Base-by-base conservation (phyloP, 2,797 vertebrate genomes). In the Bucorvus abyssinicus region DNA sequence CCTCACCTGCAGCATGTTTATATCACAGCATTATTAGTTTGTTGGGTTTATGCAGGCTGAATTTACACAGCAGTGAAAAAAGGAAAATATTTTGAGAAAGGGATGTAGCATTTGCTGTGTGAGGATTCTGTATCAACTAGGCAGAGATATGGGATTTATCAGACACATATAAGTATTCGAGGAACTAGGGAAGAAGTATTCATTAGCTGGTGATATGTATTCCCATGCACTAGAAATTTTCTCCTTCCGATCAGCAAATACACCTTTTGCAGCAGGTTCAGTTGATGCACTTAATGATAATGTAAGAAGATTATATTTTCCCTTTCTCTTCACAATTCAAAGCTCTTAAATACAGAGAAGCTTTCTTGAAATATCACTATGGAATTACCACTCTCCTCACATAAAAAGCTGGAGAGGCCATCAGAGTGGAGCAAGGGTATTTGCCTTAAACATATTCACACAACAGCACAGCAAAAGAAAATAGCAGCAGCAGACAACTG, bases 281-380 rank as follows among this genome's bases (percentile, higher is more conserved):
- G 84, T 7, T 9, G 92, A 95, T 93, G 85, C 75, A 94, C 96
- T 97, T 92, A 95, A 93, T 94, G 96, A 96, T 91, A 94, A 89
- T 34, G 24, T 84, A 90, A 89, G 95, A 80, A 95, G 92, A 96
- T 96, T 91, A 91, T 95, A 64, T 65, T 87, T 91, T 52, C 40
- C 63, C 52, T 79, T 94, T 92, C 76, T 94, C 89, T 86, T 75
- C 90, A 49, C 29, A 20, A 88, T 64, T 90, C 87, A 82, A 86
- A 90, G 82, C 67, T 71, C 80, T 93, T 79, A 65, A 92, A 88
- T 17, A 88, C 45, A 30, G 61, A 85, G 76, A 80, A 40, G 36
- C 1, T 64, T 79, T 12, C 55, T 55, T 45, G 74, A 74, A 87
- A 44, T 26, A 60, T 26, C 70, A 19, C 34, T 0, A 6, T 5